phyloP scores from a whole-genome alignment of 2,888 invertebrate genomes.

The Choreutis nemorana region DNA sequence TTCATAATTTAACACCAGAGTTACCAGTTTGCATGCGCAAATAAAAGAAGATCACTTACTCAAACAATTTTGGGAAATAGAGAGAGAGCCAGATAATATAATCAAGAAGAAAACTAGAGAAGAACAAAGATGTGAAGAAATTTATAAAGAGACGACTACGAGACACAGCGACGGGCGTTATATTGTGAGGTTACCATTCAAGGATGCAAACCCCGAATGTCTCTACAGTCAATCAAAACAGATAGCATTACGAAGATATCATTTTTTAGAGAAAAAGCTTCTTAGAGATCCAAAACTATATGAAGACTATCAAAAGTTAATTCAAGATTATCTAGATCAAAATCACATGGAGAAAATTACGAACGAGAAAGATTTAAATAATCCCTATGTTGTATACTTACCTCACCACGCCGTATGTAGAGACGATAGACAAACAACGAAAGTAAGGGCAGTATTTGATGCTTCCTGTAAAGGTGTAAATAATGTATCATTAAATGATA shows the following conservation, averaged over 20 bases:
- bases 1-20: neutral
- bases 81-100: conserved; percentile 5
- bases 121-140: conserved; percentile 9
- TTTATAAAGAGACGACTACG: conserved; percentile 5
- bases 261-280: conserved; percentile 8
- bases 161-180: conserved; percentile 10
- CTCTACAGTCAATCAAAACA: conserved; percentile 8
- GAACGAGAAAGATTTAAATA: conserved; percentile 1
- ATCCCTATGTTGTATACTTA: conserved; percentile 11
- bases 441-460: conserved; percentile 18
- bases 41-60: conserved; percentile 8
- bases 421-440: conserved; percentile 15
- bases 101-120: conserved; percentile 4
- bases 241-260: conserved; percentile 8
- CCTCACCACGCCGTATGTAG: conserved; percentile 19
- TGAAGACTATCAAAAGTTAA: conserved; percentile 10
- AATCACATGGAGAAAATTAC: conserved; percentile 11
- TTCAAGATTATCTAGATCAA: conserved; percentile 11
- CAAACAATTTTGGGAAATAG: conserved; percentile 12
- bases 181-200: conserved; percentile 7
- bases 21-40: conserved; percentile 4
- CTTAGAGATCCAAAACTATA: conserved; percentile 8
- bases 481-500: conserved; percentile 16
- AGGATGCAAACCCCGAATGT: conserved; percentile 6
- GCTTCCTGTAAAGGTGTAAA: conserved; percentile 13